A percentile compares a stretch with the other conserved stretches of the same genome.
Evolutionary conservation across 53 echinoderm and acorn worm genomes (phyloP).

Genomic region (Apostichopus leukothele): DNA sequence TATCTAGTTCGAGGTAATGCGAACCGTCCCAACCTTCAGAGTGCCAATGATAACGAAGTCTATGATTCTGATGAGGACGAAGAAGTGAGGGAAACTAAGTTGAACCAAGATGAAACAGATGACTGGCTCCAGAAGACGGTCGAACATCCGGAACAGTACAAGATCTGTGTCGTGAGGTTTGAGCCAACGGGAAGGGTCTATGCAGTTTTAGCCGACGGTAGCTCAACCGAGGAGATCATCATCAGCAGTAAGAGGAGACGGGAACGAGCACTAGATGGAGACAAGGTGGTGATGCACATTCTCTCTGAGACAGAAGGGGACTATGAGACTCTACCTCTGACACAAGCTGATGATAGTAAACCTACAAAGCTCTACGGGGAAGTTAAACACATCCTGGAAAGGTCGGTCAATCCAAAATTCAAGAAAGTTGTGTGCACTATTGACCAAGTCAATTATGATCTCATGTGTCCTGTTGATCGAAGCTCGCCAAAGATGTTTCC

Average conservation of each 20-base stretch:
- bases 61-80: constrained; percentile 54
- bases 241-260: constrained; percentile 79
- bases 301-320: constrained; percentile 52
- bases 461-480: constrained; percentile 74
- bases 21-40: constrained; percentile 57
- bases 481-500: constrained; percentile 71
- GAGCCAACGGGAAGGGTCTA: constrained; percentile 66
- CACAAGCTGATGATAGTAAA: not conserved
- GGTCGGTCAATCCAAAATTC: constrained; percentile 55
- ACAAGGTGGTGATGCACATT: constrained; percentile 80
- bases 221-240: constrained; percentile 61
- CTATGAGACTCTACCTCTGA: not conserved
- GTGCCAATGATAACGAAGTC: constrained; percentile 48
- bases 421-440: constrained; percentile 76
- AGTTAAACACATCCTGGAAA: constrained; percentile 63
- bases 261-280: constrained; percentile 73
- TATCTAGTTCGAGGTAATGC: constrained; percentile 54
- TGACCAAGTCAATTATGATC: constrained; percentile 67
- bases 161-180: constrained; percentile 79
- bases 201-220: constrained; percentile 65
- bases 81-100: constrained; percentile 50
- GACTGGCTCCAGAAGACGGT: constrained; percentile 54
- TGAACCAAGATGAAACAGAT: constrained; percentile 10
- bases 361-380: constrained; percentile 60
- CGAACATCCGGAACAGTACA: constrained; percentile 71